A percentile compares a stretch with the other conserved stretches of the same genome.
These are phyloP conservation scores for Geotrupes spiniger DNA, from an alignment of 2,888 invertebrate genomes.

Conservation along the genomic window DNA sequence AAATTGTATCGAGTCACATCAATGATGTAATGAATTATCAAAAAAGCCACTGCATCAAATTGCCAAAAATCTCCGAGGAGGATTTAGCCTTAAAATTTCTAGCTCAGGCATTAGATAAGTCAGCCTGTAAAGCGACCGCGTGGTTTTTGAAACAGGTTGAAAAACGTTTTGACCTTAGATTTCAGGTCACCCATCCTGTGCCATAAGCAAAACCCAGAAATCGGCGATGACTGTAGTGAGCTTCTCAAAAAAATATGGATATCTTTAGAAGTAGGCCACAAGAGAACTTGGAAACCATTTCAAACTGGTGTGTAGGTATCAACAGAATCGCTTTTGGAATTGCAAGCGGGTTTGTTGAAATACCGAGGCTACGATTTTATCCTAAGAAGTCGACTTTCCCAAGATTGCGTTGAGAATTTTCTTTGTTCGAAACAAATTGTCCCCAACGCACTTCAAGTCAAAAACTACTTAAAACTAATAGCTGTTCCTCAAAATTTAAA, in stretches of 20 bases:
- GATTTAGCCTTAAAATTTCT: too few relatives aligned
- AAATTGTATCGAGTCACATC: too few relatives aligned
- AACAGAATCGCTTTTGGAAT: background rate
- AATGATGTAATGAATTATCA: slow-evolving; percentile 1
- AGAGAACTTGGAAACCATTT: background rate
- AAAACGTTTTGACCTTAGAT: too few relatives aligned
- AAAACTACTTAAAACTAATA: background rate
- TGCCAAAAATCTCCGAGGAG: too few relatives aligned
- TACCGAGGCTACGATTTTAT: slow-evolving; percentile 20
- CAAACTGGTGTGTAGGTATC: background rate
- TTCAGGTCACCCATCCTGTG: too few relatives aligned
- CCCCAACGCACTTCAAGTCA: slow-evolving; percentile 20
- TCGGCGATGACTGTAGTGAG: background rate
- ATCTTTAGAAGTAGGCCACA: background rate
- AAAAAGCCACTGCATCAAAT: slow-evolving; percentile 5
- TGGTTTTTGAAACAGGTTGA: too few relatives aligned
- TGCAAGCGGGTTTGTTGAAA: background rate
- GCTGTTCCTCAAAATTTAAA: background rate
- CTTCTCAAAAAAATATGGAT: too few relatives aligned
- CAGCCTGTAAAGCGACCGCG: too few relatives aligned
- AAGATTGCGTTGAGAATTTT: slow-evolving; percentile 26
- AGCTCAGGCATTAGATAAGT: too few relatives aligned
- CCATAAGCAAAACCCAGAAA: too few relatives aligned
- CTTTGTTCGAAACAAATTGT: slow-evolving; percentile 22
- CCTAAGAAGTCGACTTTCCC: slow-evolving; percentile 23